A percentile compares a stretch with the other conserved stretches of the same genome.
Evolutionary conservation across 23 tunicate genomes (phyloP).

Genomic region (Trididemnum clinides): DNA sequence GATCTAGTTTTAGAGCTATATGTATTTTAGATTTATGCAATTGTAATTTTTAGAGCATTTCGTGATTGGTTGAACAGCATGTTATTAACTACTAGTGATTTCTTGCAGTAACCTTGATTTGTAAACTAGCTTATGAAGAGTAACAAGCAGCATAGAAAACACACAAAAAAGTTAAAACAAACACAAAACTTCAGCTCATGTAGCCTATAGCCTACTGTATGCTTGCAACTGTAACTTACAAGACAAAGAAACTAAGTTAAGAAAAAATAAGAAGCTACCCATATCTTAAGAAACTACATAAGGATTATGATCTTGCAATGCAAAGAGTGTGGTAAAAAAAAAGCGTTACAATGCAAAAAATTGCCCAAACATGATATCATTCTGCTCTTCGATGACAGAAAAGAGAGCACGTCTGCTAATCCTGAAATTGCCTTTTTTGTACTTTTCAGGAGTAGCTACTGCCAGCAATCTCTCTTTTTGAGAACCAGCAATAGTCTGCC

Average conservation of each 20-base stretch:
- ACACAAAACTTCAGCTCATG: constrained; percentile 27
- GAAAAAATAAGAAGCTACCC: too few species aligned
- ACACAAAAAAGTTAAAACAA: not conserved
- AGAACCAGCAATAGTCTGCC: constrained; percentile 26
- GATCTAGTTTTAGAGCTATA: constrained; percentile 22
- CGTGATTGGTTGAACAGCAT: not conserved
- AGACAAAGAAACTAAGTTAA: not conserved
- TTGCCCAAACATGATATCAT: not conserved
- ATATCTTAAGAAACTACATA: too few species aligned
- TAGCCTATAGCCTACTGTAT: not conserved
- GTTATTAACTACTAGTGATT: not conserved
- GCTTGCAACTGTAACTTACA: not conserved
- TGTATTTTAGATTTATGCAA: not conserved
- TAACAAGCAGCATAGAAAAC: not conserved
- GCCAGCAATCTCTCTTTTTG: not conserved
- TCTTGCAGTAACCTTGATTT: not conserved
- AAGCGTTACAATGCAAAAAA: not conserved
- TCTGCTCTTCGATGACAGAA: constrained; percentile 1
- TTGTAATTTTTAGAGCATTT: not conserved
- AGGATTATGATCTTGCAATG: not conserved
- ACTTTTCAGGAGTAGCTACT: constrained; percentile 13
- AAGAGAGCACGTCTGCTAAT: constrained; percentile 13
- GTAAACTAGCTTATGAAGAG: not conserved
- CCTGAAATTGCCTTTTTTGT: constrained; percentile 26
- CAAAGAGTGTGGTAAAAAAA: not conserved